Conservation (phyloP, 2,113 vertebrate species). For the Tyto alba region DNA sequence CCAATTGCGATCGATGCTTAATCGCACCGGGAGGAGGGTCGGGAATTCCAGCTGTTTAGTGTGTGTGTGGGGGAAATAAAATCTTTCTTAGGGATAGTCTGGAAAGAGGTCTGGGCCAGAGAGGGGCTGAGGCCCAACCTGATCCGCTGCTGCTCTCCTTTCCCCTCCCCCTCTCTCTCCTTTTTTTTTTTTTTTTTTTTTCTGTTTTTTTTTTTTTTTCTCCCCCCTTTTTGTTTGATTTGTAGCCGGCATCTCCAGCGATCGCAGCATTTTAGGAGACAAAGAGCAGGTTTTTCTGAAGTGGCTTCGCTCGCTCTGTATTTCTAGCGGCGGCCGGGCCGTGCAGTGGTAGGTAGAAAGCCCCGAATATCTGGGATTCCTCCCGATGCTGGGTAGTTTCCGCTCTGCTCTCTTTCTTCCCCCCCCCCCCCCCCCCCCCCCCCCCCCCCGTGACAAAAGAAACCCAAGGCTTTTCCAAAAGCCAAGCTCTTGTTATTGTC, state of each 20-base stretch:
- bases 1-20: constrained; percentile 55
- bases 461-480: not conserved
- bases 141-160: not conserved
- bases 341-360: constrained; percentile 51
- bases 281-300: constrained; percentile 68
- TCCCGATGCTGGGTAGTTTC: not conserved
- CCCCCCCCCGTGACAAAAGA: constrained; percentile 56
- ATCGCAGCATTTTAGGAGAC: constrained; percentile 66
- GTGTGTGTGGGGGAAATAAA: not conserved
- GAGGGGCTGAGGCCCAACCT: constrained; percentile 53
- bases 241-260: constrained; percentile 51
- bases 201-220: no score
- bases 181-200: not conserved
- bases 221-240: constrained; percentile 57
- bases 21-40: constrained; percentile 18
- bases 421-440: not conserved
- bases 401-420: not conserved
- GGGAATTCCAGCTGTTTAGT: constrained; percentile 54
- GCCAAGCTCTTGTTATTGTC: not conserved
- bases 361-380: constrained; percentile 14
- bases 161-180: not conserved
- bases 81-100: not conserved
- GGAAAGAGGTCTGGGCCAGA: not conserved
- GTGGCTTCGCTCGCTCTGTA: constrained; percentile 41
- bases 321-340: not conserved